Percentiles rank a stretch among this genome's conserved stretches.
Conservation (phyloP, 2,113 vertebrate species). For the Romanogobio albipinnatus region DNA sequence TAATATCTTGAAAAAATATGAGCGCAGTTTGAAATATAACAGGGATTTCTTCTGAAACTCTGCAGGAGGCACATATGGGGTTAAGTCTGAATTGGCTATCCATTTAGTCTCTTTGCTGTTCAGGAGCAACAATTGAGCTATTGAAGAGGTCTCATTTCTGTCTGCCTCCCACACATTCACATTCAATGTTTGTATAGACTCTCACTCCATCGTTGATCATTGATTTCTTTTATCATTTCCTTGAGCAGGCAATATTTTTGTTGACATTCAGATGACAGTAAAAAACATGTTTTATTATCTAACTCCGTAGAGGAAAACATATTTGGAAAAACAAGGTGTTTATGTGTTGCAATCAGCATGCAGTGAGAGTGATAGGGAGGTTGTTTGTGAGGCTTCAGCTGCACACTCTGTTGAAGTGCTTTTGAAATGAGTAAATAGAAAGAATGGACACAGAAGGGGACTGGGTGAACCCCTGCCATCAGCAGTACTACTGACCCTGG, state of each 20-base stretch:
- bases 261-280: background rate
- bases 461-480: constrained; percentile 1
- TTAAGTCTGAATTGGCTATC: background rate
- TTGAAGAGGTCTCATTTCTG: background rate
- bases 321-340: constrained; percentile 3
- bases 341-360: constrained; percentile 20
- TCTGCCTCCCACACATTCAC: background rate
- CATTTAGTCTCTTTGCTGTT: background rate
- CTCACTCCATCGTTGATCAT: background rate
- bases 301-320: background rate
- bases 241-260: background rate
- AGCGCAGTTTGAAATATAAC: no score
- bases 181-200: background rate
- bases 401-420: constrained; percentile 32
- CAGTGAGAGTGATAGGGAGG: constrained; percentile 9
- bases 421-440: constrained; percentile 13
- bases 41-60: background rate
- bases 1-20: background rate
- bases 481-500: background rate
- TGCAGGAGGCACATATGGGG: background rate
- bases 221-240: background rate
- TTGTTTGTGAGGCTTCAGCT: constrained; percentile 23
- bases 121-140: background rate
- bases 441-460: background rate
- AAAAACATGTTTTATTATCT: background rate